Percentiles rank a stretch among this genome's conserved stretches.
These are phyloP conservation scores for Sinella curviseta DNA, from an alignment of 1,140 invertebrate species.

Conservation along the genomic window DNA sequence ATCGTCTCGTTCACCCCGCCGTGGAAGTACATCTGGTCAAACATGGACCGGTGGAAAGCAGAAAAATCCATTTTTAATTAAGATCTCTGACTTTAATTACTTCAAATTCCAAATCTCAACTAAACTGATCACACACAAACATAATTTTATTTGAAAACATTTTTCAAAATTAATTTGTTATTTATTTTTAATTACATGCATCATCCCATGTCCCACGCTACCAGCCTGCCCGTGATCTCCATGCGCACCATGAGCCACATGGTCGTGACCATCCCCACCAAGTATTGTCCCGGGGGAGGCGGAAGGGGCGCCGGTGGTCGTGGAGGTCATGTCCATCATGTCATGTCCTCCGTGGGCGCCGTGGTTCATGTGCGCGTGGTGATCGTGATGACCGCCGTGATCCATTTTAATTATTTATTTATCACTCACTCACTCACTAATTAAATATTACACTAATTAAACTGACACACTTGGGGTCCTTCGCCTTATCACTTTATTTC, in stretches of 20 bases:
- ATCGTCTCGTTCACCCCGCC: slow-evolving; percentile 50
- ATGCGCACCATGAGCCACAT: background rate
- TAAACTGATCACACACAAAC: background rate
- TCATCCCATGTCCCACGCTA: background rate
- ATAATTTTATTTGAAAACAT: no score
- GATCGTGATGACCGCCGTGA: background rate
- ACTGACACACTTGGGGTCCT: no score
- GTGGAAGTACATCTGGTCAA: slow-evolving; percentile 56
- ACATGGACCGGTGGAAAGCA: background rate
- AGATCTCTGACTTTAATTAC: no score
- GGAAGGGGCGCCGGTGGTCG: background rate
- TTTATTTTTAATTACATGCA: slow-evolving; percentile 9
- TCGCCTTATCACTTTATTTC: no score
- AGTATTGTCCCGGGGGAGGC: background rate
- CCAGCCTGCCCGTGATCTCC: background rate
- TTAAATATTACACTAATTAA: no score
- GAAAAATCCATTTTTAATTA: background rate
- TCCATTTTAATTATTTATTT: no score
- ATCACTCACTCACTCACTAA: no score
- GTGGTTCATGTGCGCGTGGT: background rate
- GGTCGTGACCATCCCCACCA: background rate
- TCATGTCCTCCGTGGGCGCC: background rate
- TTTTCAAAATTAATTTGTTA: no score
- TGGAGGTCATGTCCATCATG: background rate
- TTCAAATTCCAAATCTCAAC: no score